Base-by-base conservation (phyloP, 2,113 vertebrate genomes). In the Seriola quinqueradiata region DNA sequence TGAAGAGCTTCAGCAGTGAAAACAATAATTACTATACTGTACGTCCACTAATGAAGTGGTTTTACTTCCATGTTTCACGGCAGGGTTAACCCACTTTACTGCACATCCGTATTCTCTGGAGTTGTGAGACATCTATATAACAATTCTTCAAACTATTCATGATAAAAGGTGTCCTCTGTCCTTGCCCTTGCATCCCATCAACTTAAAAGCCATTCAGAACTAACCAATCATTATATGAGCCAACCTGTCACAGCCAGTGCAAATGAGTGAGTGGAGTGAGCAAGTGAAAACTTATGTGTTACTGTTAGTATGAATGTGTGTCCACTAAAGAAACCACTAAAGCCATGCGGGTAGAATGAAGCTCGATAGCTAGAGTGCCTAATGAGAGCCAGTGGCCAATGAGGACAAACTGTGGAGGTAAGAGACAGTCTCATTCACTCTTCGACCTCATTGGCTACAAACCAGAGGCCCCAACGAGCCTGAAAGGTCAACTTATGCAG, bases 341-440 rank as follows among this genome's bases (percentile, higher is more conserved):
- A 93, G 91, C 91, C 86, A 91, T 92, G 90, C 40, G 40, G 69
- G 79, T 88, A 87, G 77, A 88, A 65, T 32, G 61, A 87, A 86
- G 79, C 50, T 66, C 84, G 57, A 87, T 17, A 77, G 71, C 64
- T 80, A 87, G 90, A 87, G 89, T 91, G 92, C 88, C 92, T 92
- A 84, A 82, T 14, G 44, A 77, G 44, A 88, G 78, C 83, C 69
- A 70, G 65, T 64, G 77, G 85, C 55, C 34, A 78, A 61, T 52
- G 64, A 68, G 77, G 81, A 70, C 75, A 59, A 82, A 67, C 38
- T 52, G 48, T 69, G 36, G 38, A 81, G 25, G 40, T 60, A 23
- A 61, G 17, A 73, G 21, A 77, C 11, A 3, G 21, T 42, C 82
- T 77, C 21, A 55, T 74, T 86, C 59, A 44, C 60, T 74, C 70